Evolutionary conservation across 2,797 vertebrate genomes (phyloP).

Genomic region (Aselliscus stoliczkanus): DNA sequence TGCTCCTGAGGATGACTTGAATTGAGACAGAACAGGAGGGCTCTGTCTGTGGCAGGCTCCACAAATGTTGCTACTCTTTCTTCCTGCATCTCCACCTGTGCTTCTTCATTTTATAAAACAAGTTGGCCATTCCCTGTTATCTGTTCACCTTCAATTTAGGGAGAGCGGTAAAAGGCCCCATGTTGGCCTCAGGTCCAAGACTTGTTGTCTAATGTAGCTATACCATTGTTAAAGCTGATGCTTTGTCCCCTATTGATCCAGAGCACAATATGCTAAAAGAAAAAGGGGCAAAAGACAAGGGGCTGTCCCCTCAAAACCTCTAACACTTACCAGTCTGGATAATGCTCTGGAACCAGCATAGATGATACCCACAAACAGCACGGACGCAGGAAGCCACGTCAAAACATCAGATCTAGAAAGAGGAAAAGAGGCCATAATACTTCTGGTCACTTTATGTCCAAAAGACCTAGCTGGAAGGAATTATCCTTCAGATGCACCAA

Average conservation of each 20-base stretch:
- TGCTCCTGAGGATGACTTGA: neutral
- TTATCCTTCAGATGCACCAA: neutral
- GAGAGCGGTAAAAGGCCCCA: neutral
- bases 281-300: neutral
- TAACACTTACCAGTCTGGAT: constrained; percentile 88
- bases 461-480: neutral
- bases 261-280: neutral
- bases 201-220: neutral
- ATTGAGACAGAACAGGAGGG: neutral
- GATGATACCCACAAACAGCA: constrained; percentile 94
- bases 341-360: constrained; percentile 95
- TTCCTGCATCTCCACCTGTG: neutral
- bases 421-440: constrained; percentile 52
- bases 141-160: neutral
- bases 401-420: constrained; percentile 86
- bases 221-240: neutral
- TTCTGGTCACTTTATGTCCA: constrained; percentile 23
- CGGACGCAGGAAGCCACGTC: constrained; percentile 91
- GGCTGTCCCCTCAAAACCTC: neutral
- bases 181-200: neutral
- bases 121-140: neutral
- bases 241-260: neutral
- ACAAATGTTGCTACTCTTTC: neutral
- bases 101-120: neutral
- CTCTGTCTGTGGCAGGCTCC: neutral